Evolutionary conservation across 2,888 invertebrate genomes (phyloP), one percentile per base, ranked within the genome.

Genomic region (Spatulosminthurus flaviceps): DNA sequence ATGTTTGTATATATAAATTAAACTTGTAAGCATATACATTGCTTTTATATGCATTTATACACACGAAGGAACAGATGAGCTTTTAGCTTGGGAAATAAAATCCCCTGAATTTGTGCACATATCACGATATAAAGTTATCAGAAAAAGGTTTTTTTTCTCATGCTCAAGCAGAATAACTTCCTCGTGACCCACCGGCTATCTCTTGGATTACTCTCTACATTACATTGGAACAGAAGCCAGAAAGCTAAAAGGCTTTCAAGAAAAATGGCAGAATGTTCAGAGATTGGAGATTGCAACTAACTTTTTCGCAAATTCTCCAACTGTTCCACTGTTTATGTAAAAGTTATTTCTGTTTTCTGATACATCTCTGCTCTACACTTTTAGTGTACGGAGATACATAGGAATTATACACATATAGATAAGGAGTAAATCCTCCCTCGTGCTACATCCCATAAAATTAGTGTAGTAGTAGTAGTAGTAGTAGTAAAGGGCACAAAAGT

Each of bases 131-230:
- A 16, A 51, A 51, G 2, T 51, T 51, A 51, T 51, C 51, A 51
- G 51, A 19, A n/a, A 9, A 16, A 16, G 51, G 1, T 13, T 51
- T 41, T 41, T 41, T 41, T 41, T 41, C 7, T 51, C 1, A 51
- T n/a, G 34, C 34, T 34, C 9, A 51, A 16, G 16, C 9, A 51
- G n/a, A 51, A 9, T 7, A 41, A n/a, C 51, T 51, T 51, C 51
- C 51, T 51, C 51, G 51, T 51, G 51, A 51, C 51, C 51, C 51
- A 51, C 51, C 51, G 51, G 51, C 51, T 51, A 51, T 51, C 51
- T 51, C 51, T 51, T n/a, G 5, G 51, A 51, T 51, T 51, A 34
- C 34, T 34, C 9, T n/a, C n/a, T 34, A 34, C 9, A 34, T 34
- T 9, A 4, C 34, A 34, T 51, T 11, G 51, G 5, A 51, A 51